Conservation (phyloP, 2,888 invertebrate species). For the Diaphora mendica region DNA sequence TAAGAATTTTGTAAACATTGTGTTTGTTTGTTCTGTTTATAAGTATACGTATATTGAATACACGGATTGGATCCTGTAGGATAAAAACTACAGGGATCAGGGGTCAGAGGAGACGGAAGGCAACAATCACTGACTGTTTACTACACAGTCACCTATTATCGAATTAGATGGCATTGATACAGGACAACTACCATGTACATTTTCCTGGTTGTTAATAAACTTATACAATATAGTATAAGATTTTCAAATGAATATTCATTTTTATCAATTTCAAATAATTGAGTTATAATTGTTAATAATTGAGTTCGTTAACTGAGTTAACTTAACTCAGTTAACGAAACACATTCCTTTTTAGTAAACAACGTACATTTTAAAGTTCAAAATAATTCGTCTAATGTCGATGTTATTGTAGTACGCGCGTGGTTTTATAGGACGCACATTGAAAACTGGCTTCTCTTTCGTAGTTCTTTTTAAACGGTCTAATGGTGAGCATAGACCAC, state of each 20-base stretch:
- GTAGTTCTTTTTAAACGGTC: constrained; percentile 26
- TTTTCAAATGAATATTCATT: not conserved
- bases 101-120: constrained; percentile 68
- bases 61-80: not conserved
- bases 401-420: not conserved
- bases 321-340: not conserved
- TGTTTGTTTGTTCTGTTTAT: not conserved
- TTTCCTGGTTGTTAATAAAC: constrained; percentile 3
- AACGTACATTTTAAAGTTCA: not conserved
- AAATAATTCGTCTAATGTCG: not conserved
- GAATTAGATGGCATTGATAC: constrained; percentile 64
- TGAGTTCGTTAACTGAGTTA: no score
- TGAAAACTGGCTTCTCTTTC: constrained; percentile 8
- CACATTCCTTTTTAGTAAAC: not conserved
- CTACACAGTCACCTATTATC: constrained; percentile 68
- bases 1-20: not conserved
- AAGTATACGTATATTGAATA: not conserved
- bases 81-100: constrained; percentile 57
- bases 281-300: no score
- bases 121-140: constrained; percentile 70
- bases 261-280: not conserved
- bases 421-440: not conserved
- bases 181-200: constrained; percentile 21
- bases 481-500: constrained; percentile 40
- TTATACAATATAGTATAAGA: not conserved